Conservation (phyloP, 2,888 invertebrate genomes). For the Cephus rjabovi region DNA sequence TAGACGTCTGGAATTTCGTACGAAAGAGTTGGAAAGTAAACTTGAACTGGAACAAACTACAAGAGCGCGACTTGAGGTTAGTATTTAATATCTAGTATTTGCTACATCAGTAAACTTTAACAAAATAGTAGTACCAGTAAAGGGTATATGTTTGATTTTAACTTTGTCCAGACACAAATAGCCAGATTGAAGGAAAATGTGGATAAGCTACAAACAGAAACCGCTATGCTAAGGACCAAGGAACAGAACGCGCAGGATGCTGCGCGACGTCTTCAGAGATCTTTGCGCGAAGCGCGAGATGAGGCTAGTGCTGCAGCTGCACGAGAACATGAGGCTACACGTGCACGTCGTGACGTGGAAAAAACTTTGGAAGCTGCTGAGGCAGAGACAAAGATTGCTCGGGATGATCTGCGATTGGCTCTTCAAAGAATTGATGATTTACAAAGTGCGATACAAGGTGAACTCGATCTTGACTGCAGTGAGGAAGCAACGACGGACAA, state of each 20-base stretch:
- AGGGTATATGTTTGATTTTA: not conserved
- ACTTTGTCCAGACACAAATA: conserved; percentile 68
- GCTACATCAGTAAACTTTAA: not conserved
- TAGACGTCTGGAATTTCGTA: conserved; percentile 83
- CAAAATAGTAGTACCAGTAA: not conserved
- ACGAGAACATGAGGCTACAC: conserved; percentile 80
- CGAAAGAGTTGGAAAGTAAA: conserved; percentile 90
- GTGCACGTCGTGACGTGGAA: conserved; percentile 82
- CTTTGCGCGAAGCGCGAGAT: conserved; percentile 80
- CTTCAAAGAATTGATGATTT: conserved; percentile 90
- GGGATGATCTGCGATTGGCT: conserved; percentile 87
- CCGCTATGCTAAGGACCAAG: conserved; percentile 75
- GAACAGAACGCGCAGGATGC: conserved; percentile 85
- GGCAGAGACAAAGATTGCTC: conserved; percentile 77
- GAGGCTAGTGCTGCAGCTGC: conserved; percentile 78
- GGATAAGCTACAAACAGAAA: conserved; percentile 80
- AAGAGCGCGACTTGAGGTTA: conserved; percentile 85
- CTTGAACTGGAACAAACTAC: conserved; percentile 92
- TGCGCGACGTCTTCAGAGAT: conserved; percentile 79
- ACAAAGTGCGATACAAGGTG: conserved; percentile 92
- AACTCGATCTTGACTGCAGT: conserved; percentile 77
- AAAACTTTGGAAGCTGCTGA: conserved; percentile 78
- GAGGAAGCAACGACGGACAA: conserved; percentile 69
- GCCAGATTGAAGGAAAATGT: conserved; percentile 78
- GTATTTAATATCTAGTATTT: conserved; percentile 9